These are phyloP conservation scores for Acanthoscelides obtectus DNA, from an alignment of 2,888 invertebrate genomes.

Conservation along the genomic window DNA sequence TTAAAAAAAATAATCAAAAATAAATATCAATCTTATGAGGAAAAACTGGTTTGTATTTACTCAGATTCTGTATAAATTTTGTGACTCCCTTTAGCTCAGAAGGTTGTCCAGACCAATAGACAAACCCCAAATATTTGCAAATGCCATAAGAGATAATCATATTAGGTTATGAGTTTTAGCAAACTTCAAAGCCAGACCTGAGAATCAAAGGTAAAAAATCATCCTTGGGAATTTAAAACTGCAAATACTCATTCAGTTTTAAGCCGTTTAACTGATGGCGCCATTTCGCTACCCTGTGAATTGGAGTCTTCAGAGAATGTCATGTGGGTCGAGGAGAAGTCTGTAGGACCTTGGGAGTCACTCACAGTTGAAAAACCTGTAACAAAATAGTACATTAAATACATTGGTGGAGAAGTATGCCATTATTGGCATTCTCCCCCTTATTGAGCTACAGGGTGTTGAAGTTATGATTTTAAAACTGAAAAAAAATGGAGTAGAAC, in stretches of 20 bases:
- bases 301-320: slow-evolving; percentile 89
- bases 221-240: not conserved
- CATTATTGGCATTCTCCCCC: too few relatives aligned
- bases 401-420: not conserved
- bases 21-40: too few relatives aligned
- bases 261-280: slow-evolving; percentile 63
- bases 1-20: too few relatives aligned
- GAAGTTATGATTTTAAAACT: too few relatives aligned
- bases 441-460: too few relatives aligned
- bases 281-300: slow-evolving; percentile 79
- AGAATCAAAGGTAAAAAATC: not conserved
- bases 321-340: slow-evolving; percentile 73
- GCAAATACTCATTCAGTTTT: slow-evolving; percentile 62
- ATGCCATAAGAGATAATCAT: too few relatives aligned
- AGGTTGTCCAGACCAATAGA: too few relatives aligned
- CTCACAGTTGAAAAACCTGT: slow-evolving; percentile 86
- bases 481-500: too few relatives aligned
- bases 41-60: too few relatives aligned
- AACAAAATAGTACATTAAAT: slow-evolving; percentile 18
- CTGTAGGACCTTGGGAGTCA: slow-evolving; percentile 84
- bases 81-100: too few relatives aligned
- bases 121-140: too few relatives aligned
- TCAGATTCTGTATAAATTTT: too few relatives aligned
- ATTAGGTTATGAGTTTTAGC: not conserved
- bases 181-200: not conserved